Base-by-base conservation (phyloP, 1,140 invertebrate genomes). In the Ceratosolen fusciceps region DNA sequence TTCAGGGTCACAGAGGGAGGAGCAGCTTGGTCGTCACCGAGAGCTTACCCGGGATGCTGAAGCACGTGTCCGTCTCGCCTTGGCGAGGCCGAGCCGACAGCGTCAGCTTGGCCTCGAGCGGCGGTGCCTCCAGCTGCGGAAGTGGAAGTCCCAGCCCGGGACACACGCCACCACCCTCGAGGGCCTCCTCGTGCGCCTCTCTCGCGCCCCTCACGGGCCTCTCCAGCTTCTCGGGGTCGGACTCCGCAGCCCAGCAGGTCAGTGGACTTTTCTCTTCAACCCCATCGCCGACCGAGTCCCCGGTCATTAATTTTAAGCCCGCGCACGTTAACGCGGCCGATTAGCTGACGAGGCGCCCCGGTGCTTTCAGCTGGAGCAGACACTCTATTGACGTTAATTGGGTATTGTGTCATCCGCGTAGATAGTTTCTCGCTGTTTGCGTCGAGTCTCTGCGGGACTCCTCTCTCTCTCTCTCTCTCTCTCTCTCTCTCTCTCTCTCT, bases 51-150 rank as follows among this genome's bases (percentile, higher is more conserved):
- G 43, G 29, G 90, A 97, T 97, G 96, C 91, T 96, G 92, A 96
- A 96, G 91, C 95, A 96, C 94, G 95, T 97, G 89, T 95, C 95
- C 89, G 93, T 96, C 87, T 95, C 95, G 82, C 95, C 95, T 80
- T 93, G 95, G 90, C 92, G 95, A 87, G 93, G 93, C 82, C 93
- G 94, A 86, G 93, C 95, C 70, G 95, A 96, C 90, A 95, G 95
- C 77, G 92, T 96, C 75, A 96, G 95, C 82, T 91, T 96, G 49
- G 93, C 94, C 84, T 96, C 95, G 34, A 95, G 93, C 54, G 92
- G 93, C 47, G 94, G 93, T 76, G 93, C 93, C 84, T 94, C 92
- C 79, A 93, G 93, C 83, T 91, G 92, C 84, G 91, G 89, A 84
- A 89, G 89, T 84, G 91, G 88, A 85, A 90, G 89, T 84, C 87